These are phyloP conservation scores for Euura lappo DNA, from an alignment of 1,140 invertebrate genomes.

Conservation along the genomic window DNA sequence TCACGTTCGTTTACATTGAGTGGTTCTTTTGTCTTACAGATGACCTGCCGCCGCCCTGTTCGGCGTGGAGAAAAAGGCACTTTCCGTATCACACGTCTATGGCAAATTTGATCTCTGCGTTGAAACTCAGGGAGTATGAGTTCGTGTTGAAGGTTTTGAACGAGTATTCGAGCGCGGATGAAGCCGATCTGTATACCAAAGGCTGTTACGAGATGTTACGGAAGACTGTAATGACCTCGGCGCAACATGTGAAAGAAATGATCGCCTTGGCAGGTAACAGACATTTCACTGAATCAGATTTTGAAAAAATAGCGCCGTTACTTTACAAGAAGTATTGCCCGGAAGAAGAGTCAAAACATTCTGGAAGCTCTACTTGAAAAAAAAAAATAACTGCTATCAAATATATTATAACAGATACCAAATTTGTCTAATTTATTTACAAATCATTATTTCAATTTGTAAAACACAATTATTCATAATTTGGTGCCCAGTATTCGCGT, in stretches of 20 bases:
- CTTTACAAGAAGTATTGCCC: no score
- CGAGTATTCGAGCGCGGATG: slow-evolving; percentile 16
- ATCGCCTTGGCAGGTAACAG: slow-evolving; percentile 38
- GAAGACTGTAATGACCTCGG: slow-evolving; percentile 31
- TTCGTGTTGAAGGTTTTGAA: slow-evolving; percentile 34
- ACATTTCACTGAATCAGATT: background rate
- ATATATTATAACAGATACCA: no score
- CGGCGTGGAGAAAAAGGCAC: slow-evolving; percentile 22
- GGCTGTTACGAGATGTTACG: slow-evolving; percentile 37
- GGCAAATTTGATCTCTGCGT: slow-evolving; percentile 27
- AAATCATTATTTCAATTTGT: no score
- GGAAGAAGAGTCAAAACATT: no score
- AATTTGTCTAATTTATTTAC: no score
- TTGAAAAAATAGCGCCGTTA: no score
- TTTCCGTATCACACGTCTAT: slow-evolving; percentile 36
- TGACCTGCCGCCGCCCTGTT: slow-evolving; percentile 25
- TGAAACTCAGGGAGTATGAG: slow-evolving; percentile 37
- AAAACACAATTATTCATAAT: no score
- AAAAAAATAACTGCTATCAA: no score
- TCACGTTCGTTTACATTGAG: no score
- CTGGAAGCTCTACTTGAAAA: no score
- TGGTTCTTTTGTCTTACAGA: slow-evolving; percentile 19
- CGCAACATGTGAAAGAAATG: slow-evolving; percentile 33
- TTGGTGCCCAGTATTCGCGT: no score
- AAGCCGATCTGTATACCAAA: slow-evolving; percentile 19